Evolutionary conservation across 2,888 invertebrate species (phyloP), one percentile per base, ranked within the genome.

Genomic region (Caenorhabditis imperialis): DNA sequence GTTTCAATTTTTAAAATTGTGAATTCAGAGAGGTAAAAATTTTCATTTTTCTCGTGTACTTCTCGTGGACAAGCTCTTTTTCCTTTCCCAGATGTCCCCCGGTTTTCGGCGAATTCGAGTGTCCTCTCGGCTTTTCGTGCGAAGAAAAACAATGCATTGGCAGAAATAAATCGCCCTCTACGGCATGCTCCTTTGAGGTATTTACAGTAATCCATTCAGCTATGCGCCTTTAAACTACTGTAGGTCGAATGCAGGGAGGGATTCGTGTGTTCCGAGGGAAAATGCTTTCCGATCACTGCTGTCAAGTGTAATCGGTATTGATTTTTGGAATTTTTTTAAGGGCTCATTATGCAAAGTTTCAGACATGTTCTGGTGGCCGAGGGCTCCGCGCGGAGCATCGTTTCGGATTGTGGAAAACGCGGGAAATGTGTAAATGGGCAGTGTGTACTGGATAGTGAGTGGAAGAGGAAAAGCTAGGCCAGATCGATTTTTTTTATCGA

Each of bases 391-490:
- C 61, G 77, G 16, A 75, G 81, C 23, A 76, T 85, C 18, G 78
- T 81, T 12, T 81, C 83, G 23, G 81, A 84, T 57, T 85, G 85
- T 54, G 85, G 85, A 2, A 67, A 54, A 20, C 63, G 72, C 22
- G 85, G 85, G 20, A 82, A 81, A 53, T 85, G 85, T 69, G 55
- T 86, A 40, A 85, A 83, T 62, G 85, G 85, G 12, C 79, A 83
- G 45, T 85, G 85, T 38, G 74, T 78, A 16, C 30, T 78, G 27
- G 83, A 85, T 44, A 71, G 85, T 85, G 35, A 77, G 80, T 70
- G n/a, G n/a, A n/a, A n/a, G n/a, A n/a, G n/a, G n/a, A n/a, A n/a
- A n/a, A n/a, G n/a, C n/a, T n/a, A n/a, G n/a, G n/a, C n/a, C n/a
- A n/a, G n/a, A n/a, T n/a, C n/a, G n/a, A n/a, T n/a, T n/a, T n/a